Conservation (phyloP, 2,113 vertebrate species). For the Calyptommatus sinebrachiatus region DNA sequence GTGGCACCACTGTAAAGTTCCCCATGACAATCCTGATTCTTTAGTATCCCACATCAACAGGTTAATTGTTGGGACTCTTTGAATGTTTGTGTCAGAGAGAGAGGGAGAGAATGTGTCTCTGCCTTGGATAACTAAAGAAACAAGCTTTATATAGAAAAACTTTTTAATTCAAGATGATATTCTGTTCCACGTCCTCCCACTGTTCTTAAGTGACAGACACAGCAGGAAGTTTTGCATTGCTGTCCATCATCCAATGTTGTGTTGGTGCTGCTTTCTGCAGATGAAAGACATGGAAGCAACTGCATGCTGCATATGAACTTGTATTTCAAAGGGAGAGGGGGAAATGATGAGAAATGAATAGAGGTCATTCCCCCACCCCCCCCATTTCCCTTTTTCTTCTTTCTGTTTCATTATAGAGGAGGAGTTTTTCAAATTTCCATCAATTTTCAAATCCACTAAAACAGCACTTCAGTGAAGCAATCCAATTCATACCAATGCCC, state of each 20-base stretch:
- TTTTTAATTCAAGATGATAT: neutral
- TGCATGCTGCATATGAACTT: rapidly evolving
- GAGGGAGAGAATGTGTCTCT: neutral
- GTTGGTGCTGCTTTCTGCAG: neutral
- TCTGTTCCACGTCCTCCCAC: neutral
- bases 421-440: rapidly evolving
- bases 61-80: no score
- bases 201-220: slow-evolving; percentile 35
- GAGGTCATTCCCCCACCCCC: slow-evolving; percentile 12
- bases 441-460: slow-evolving; percentile 19
- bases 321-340: slow-evolving; percentile 20
- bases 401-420: slow-evolving; percentile 12
- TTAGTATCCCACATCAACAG: no score
- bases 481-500: slow-evolving; percentile 38
- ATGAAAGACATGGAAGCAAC: neutral
- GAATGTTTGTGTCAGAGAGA: no score
- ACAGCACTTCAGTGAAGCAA: slow-evolving; percentile 39
- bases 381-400: slow-evolving; percentile 4
- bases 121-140: neutral
- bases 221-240: rapidly evolving
- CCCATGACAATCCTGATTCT: no score
- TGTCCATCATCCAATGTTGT: slow-evolving; percentile 43
- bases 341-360: neutral
- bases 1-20: no score
- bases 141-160: neutral